Conservation (phyloP, 2,888 invertebrate genomes). For the Heliothis peltigera region DNA sequence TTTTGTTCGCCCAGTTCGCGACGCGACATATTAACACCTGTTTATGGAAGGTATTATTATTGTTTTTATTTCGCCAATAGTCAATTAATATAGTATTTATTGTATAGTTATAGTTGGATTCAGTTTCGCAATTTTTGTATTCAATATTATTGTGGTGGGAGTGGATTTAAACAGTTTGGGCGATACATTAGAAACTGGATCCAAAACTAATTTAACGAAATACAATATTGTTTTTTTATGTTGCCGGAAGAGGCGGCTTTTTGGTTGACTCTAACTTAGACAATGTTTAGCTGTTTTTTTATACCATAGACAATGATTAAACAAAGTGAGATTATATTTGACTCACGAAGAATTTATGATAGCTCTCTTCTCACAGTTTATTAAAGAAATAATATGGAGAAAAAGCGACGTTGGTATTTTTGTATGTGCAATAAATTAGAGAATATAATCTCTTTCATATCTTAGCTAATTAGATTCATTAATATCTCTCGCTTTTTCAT, state of each 20-base stretch:
- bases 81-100: constrained; percentile 79
- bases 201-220: constrained; percentile 65
- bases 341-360: constrained; percentile 57
- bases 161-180: constrained; percentile 36
- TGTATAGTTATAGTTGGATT: constrained; percentile 71
- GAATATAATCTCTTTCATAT: constrained; percentile 83
- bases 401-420: constrained; percentile 81
- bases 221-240: constrained; percentile 69
- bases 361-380: constrained; percentile 65
- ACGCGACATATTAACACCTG: constrained; percentile 59
- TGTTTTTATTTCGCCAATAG: constrained; percentile 74
- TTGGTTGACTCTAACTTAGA: constrained; percentile 71
- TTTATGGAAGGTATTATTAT: constrained; percentile 64
- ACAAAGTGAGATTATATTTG: constrained; percentile 57
- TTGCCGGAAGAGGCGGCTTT: constrained; percentile 74
- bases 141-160: constrained; percentile 44
- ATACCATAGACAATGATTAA: constrained; percentile 72
- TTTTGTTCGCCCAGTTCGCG: constrained; percentile 71
- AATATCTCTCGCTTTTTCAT: constrained; percentile 84
- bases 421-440: constrained; percentile 88
- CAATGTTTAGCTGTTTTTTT: constrained; percentile 68
- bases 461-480: constrained; percentile 87
- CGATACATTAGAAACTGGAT: constrained; percentile 65
- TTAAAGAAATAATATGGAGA: constrained; percentile 59
- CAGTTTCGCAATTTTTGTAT: constrained; percentile 62